Base-by-base conservation (phyloP, 2,113 vertebrate species). In the Phaetusa simplex region DNA sequence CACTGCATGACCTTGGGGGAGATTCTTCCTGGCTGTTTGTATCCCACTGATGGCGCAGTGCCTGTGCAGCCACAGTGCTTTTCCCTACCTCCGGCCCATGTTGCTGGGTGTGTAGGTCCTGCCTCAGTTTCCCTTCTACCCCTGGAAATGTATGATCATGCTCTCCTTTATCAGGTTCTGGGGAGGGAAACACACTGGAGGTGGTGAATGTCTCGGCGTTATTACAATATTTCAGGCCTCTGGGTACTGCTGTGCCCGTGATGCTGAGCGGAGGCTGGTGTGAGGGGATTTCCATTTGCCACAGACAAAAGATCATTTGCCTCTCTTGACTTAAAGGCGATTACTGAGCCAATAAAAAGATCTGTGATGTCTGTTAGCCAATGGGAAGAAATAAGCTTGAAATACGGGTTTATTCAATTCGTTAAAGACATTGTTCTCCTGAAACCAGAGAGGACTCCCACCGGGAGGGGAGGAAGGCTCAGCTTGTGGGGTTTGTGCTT, bases 241-340 rank as follows among this genome's bases (percentile, higher is more conserved):
- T 67, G 36, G 55, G 43, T 56, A 27, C 80, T 82, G 72, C 59
- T 82, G 43, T 92, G 70, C 52, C 71, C 0, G 0, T 49, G 38
- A 17, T 88, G 45, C 73, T 64, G 53, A 86, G 71, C 58, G 21
- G 65, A 72, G 69, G 40, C 65, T 49, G n/a, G 0, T 29, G 40
- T 36, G 58, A 80, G 97, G 96, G 97, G 94, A 92, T 96, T 97
- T 97, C 94, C 94, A 82, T 77, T 78, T 90, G 79, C 91, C 67
- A 65, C 85, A 80, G 61, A 73, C 74, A 83, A 88, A 89, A 66
- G 91, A 76, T 93, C 79, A 11, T 66, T 90, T 90, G 42, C 69
- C 11, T 92, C 12, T 56, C 74, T 64, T 58, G 66, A 62, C 20
- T 92, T 86, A 1, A 62, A 29, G 71, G 45, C 0, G 0, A 27